phyloP scores from a whole-genome alignment of 2,797 vertebrate species.

The Hypotaenidia philippensis region DNA sequence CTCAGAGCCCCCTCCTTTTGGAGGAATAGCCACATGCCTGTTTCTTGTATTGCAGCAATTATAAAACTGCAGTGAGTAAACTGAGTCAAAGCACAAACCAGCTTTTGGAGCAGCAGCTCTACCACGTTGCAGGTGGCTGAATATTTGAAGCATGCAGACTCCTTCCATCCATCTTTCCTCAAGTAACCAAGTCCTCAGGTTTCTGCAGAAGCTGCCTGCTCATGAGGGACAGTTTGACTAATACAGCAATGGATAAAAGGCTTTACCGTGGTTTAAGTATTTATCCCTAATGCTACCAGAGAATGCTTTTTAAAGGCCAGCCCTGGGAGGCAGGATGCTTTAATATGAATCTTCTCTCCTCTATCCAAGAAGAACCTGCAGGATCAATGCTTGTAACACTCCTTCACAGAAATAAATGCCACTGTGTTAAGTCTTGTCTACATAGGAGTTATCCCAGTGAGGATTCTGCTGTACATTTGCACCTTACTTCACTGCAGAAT shows the following conservation, averaged over 20 bases:
- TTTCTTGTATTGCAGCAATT: background rate
- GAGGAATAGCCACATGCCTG: background rate
- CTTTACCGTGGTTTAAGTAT: conserved; percentile 15
- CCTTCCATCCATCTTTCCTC: conserved; percentile 5
- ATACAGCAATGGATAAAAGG: conserved; percentile 2
- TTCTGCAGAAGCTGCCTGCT: background rate
- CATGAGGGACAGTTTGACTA: conserved; percentile 15
- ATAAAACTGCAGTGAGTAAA: background rate
- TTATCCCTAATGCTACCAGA: background rate
- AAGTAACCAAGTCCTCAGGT: background rate
- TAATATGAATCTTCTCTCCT: conserved; percentile 28
- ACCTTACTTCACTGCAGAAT: background rate
- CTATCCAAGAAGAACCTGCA: background rate
- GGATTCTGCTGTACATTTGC: background rate
- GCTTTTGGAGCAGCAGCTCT: background rate
- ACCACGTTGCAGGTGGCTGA: background rate
- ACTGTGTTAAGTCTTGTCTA: background rate
- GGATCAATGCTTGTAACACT: conserved; percentile 3
- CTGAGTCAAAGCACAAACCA: background rate
- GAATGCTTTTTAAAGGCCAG: background rate
- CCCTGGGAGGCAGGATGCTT: background rate
- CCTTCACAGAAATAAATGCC: conserved; percentile 52
- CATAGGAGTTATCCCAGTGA: background rate
- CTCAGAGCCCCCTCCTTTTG: no score
- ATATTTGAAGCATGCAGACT: background rate